These are phyloP conservation scores for Peromyscus californicus DNA, from an alignment of 2,113 vertebrate species.

Conservation along the genomic window DNA sequence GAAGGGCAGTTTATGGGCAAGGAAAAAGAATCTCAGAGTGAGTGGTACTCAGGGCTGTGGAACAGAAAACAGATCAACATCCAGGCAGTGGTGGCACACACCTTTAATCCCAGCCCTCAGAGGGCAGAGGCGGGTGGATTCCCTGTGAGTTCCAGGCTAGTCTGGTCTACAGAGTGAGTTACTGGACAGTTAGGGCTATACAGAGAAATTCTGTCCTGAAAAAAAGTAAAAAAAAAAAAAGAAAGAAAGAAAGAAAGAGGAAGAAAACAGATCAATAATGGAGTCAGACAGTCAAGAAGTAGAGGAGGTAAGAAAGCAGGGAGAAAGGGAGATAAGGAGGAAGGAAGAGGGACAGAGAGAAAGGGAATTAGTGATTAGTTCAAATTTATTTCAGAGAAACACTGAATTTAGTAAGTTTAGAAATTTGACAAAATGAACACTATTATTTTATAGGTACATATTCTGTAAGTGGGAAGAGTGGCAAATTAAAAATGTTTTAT, in stretches of 20 bases:
- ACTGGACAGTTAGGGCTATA: neutral
- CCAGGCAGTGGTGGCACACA: neutral
- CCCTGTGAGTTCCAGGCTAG: neutral
- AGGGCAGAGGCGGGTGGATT: neutral
- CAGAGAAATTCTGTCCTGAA: neutral
- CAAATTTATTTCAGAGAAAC: conserved; percentile 21
- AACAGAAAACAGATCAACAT: neutral
- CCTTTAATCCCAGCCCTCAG: neutral
- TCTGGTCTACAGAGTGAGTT: neutral
- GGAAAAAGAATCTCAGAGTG: neutral
- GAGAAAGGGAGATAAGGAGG: neutral
- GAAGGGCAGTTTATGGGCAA: neutral
- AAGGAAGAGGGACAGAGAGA: neutral
- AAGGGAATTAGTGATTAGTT: neutral
- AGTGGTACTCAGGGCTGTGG: neutral
- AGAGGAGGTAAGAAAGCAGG: neutral
- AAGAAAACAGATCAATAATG: neutral
- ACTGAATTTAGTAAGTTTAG: neutral
- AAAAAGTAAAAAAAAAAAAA: neutral
- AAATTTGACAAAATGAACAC: neutral
- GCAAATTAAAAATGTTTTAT: neutral
- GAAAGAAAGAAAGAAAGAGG: too few relatives aligned
- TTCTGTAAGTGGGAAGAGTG: neutral
- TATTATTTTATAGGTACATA: neutral
- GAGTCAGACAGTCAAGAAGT: neutral